Evolutionary conservation across 2,888 invertebrate genomes (phyloP).

Genomic region (Hipparchia semele): DNA sequence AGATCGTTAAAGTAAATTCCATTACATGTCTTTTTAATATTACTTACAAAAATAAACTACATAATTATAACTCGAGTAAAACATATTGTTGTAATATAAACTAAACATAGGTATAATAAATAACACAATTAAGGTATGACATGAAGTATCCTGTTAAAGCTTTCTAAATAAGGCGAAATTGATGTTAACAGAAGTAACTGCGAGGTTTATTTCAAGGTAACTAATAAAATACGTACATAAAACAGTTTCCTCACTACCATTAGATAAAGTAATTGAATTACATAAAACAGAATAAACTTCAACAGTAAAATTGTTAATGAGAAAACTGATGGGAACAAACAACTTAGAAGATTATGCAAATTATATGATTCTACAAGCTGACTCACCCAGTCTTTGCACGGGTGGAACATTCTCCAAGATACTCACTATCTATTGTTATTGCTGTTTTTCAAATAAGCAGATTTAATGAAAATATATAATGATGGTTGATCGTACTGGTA

Average conservation of each 20-base stretch:
- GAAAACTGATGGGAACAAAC: background rate
- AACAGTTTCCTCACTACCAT: constrained; percentile 16
- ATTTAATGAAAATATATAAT: too few species aligned
- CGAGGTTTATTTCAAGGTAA: constrained; percentile 30
- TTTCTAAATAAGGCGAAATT: constrained; percentile 34
- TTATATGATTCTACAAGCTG: constrained; percentile 2
- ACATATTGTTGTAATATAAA: constrained; percentile 11
- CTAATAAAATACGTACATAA: constrained; percentile 25
- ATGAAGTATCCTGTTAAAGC: constrained; percentile 27
- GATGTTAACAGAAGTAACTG: constrained; percentile 25
- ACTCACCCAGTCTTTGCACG: background rate
- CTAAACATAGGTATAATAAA: constrained; percentile 16
- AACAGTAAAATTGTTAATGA: constrained; percentile 15
- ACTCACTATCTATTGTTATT: too few species aligned
- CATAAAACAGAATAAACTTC: constrained; percentile 8
- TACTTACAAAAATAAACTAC: constrained; percentile 10
- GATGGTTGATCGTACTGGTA: too few species aligned
- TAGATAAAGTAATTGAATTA: constrained; percentile 20
- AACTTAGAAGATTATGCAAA: constrained; percentile 3
- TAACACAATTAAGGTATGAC: constrained; percentile 34
- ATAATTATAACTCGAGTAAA: background rate
- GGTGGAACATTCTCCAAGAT: background rate
- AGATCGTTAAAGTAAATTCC: constrained; percentile 10
- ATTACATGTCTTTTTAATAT: constrained; percentile 16
- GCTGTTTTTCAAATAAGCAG: too few species aligned